Conservation (phyloP, 1,140 invertebrate genomes). For the Megalopta genalis region DNA sequence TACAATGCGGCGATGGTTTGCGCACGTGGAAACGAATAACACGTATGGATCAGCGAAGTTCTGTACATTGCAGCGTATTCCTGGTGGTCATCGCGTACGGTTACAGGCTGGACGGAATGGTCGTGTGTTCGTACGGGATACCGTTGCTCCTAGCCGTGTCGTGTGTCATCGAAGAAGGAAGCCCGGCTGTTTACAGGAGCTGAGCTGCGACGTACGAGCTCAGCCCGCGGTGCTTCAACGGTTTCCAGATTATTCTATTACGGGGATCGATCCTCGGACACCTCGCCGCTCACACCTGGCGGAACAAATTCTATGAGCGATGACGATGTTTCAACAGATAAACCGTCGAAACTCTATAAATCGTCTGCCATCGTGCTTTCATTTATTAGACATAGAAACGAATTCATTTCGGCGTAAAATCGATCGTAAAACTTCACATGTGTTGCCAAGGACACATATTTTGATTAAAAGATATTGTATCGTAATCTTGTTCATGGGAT, state of each 20-base stretch:
- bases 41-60: background rate
- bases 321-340: no score
- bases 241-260: slow-evolving; percentile 54
- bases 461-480: no score
- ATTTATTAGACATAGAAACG: no score
- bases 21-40: background rate
- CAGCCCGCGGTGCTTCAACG: slow-evolving; percentile 32
- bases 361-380: no score
- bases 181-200: slow-evolving; percentile 39
- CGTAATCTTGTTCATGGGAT: no score
- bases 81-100: slow-evolving; percentile 8
- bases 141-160: slow-evolving; percentile 31
- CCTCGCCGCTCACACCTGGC: background rate
- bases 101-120: slow-evolving; percentile 23
- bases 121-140: slow-evolving; percentile 20
- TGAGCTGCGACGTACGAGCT: slow-evolving; percentile 15
- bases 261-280: slow-evolving; percentile 30
- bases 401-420: no score
- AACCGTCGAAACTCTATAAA: no score
- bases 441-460: no score
- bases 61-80: slow-evolving; percentile 19
- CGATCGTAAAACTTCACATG: no score
- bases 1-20: slow-evolving; percentile 8
- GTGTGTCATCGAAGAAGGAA: slow-evolving; percentile 40
- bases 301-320: no score